Evolutionary conservation across 2,113 vertebrate genomes (phyloP), one percentile per base, ranked within the genome.

Genomic region (Pleuronectes platessa): DNA sequence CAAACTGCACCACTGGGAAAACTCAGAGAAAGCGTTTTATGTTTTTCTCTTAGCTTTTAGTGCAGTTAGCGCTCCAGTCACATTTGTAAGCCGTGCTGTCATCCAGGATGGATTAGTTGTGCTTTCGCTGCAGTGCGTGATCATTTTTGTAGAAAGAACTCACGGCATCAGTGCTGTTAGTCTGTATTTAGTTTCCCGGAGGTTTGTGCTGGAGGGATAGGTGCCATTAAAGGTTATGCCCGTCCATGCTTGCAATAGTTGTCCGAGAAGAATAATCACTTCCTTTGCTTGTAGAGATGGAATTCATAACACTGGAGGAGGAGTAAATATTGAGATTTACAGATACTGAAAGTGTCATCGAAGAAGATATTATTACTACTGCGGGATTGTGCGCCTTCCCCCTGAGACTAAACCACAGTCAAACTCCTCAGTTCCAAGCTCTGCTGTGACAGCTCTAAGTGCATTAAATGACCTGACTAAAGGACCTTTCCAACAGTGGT

Each of bases 251-350:
- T 27, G 69, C 79, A 71, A 68, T 72, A 27, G 66, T 14, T 76
- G 60, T 74, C 59, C 3, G 35, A 68, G 35, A 73, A 24, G 35
- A 71, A 37, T 10, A 45, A 63, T 64, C 20, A 20, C 68, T 82
- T 61, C 55, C 49, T 76, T 74, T 65, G 55, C 69, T 59, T 63
- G 58, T 37, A 53, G 9, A 27, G 68, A 54, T 45, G 63, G 78
- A 68, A 71, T 85, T 61, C 15, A 31, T 11, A 60, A 68, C 76
- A 40, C 31, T 73, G 55, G 24, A 83, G 59, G 24, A 83, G 59
- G 56, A 75, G 59, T 86, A 81, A 53, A 79, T 83, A 62, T 59
- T 63, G 26, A 75, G 23, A 75, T 58, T 64, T 14, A 47, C 5
- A 69, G 61, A 35, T 60, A 59, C 12, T 10, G 12, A 68, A 74